Evolutionary conservation across 2,113 vertebrate genomes (phyloP).

Genomic region (Parus major): DNA sequence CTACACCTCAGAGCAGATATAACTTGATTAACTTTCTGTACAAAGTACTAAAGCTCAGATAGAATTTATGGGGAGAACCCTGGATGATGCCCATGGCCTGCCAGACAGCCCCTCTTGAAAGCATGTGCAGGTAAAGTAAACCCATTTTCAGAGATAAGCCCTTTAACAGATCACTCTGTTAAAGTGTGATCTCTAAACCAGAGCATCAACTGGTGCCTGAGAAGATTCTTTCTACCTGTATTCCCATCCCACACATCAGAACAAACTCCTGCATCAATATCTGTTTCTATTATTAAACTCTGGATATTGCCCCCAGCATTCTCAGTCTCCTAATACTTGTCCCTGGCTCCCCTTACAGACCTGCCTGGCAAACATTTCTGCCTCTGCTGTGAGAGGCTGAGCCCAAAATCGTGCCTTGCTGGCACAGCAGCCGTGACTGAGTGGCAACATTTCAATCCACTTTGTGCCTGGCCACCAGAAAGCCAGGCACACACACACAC

Average conservation of each 20-base stretch:
- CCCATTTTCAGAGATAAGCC: background rate
- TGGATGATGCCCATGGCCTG: background rate
- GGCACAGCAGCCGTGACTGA: background rate
- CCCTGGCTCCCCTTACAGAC: background rate
- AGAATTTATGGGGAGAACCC: background rate
- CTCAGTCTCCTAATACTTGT: background rate
- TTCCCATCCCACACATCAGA: background rate
- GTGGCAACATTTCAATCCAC: constrained; percentile 9
- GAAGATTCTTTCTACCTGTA: background rate
- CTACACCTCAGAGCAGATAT: background rate
- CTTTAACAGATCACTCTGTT: background rate
- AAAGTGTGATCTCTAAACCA: too few relatives aligned
- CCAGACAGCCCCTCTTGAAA: background rate
- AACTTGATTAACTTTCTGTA: background rate
- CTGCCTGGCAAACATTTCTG: background rate
- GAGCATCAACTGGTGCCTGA: background rate
- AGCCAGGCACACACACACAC: background rate
- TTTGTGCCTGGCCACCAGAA: constrained; percentile 44
- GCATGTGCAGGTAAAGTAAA: background rate
- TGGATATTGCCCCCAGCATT: background rate
- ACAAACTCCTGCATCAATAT: background rate
- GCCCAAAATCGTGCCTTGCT: background rate
- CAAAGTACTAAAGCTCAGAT: background rate
- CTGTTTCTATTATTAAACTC: background rate
- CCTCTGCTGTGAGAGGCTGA: background rate